phyloP scores from a whole-genome alignment of 2,113 vertebrate genomes.

The Lampris incognitus region DNA sequence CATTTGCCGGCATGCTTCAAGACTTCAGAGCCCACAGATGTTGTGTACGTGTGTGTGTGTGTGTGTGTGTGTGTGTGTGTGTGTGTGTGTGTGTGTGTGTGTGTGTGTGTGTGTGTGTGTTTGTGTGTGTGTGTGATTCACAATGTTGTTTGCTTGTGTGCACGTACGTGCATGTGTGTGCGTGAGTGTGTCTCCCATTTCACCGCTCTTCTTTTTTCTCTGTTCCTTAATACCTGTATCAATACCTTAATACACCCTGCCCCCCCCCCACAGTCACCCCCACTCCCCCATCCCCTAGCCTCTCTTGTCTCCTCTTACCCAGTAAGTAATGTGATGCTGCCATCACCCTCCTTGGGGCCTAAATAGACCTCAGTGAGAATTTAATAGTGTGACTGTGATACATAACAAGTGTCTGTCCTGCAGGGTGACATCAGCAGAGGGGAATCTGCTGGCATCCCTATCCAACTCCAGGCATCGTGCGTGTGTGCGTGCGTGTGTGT shows the following conservation, averaged over 20 bases:
- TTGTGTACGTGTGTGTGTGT: constrained; percentile 18
- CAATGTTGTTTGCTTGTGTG: no score
- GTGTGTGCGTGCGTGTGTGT: neutral
- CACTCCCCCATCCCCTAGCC: neutral
- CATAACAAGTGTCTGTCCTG: constrained; percentile 83
- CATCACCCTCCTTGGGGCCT: constrained; percentile 74
- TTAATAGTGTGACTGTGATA: constrained; percentile 86
- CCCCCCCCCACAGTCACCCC: no score
- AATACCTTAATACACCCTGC: neutral
- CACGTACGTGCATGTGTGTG: neutral
- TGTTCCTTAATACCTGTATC: neutral
- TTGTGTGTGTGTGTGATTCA: constrained; percentile 8
- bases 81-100: constrained; percentile 20
- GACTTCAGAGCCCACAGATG: constrained; percentile 2
- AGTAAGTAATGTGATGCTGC: constrained; percentile 72
- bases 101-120: constrained; percentile 26
- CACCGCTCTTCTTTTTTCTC: constrained; percentile 1
- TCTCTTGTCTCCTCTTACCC: constrained; percentile 51
- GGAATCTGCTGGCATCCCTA: constrained; percentile 81
- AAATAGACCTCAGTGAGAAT: constrained; percentile 84
- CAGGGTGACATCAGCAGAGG: constrained; percentile 80
- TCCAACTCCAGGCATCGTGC: constrained; percentile 50
- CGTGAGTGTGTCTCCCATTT: neutral
- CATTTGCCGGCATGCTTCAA: constrained; percentile 38
- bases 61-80: constrained; percentile 37